Evolutionary conservation across 1,140 invertebrate species (phyloP).

Genomic region (Lamellibrachia luymesi): DNA sequence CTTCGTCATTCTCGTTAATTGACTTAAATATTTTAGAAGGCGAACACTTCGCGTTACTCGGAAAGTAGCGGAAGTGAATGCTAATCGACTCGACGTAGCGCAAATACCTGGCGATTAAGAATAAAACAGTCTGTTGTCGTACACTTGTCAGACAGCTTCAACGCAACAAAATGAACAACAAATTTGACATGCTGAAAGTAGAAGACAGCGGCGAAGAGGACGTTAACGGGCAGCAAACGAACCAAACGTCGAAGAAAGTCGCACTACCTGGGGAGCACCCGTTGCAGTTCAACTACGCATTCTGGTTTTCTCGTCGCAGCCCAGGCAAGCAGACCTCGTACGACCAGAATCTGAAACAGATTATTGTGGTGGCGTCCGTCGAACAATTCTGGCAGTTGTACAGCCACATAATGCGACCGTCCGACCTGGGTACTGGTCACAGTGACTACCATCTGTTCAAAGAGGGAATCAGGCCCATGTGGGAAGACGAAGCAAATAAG

Average conservation of each 20-base stretch:
- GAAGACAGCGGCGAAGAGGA: background rate
- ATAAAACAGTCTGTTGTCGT: background rate
- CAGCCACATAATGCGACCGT: slow-evolving; percentile 77
- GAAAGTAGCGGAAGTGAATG: background rate
- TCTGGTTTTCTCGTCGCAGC: slow-evolving; percentile 82
- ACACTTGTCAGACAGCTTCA: background rate
- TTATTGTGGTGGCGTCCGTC: slow-evolving; percentile 67
- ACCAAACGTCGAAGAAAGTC: background rate
- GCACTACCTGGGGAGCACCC: slow-evolving; percentile 70
- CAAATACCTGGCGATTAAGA: background rate
- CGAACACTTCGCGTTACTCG: background rate
- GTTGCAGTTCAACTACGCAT: slow-evolving; percentile 83
- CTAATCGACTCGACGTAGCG: background rate
- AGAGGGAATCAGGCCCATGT: slow-evolving; percentile 97
- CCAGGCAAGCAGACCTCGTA: slow-evolving; percentile 71
- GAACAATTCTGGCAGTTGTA: slow-evolving; percentile 98
- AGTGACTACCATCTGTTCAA: slow-evolving; percentile 98
- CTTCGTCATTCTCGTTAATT: background rate
- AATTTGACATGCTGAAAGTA: background rate
- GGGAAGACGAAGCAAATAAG: slow-evolving; percentile 94
- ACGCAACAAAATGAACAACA: background rate
- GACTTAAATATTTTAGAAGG: background rate
- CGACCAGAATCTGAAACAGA: slow-evolving; percentile 75
- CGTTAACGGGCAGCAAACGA: background rate
- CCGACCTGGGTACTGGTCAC: slow-evolving; percentile 74